Evolutionary conservation across 2,113 vertebrate species (phyloP), one percentile per base, ranked within the genome.

Genomic region (Bothrops jararaca): DNA sequence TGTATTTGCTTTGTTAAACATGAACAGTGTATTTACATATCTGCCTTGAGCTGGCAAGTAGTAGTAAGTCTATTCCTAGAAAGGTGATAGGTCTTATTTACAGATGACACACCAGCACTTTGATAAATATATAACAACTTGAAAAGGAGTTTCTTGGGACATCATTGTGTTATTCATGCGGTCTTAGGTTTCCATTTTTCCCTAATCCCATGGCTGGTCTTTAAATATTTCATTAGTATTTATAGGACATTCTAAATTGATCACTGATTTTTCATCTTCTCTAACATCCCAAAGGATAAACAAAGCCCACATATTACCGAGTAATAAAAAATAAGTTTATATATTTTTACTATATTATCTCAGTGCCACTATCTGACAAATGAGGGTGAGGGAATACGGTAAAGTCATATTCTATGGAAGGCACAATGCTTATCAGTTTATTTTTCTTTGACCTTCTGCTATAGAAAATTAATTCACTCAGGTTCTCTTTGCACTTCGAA

Each of bases 401-500:
- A 93, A 97, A 97, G 96, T 94, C 92, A 95, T 98, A 96, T 97
- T 97, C 97, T 97, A 95, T 95, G 97, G 96, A 95, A 95, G 96
- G 94, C 97, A 96, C 95, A 96, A 96, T 0, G 93, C 97, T 98
- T 98, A 98, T 98, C 97, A 97, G 97, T 97, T 90, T 97, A 97
- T 97, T 97, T 97, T 97, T 95, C 94, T 96, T 96, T 98, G 97
- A 98, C 97, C 98, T 98, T 97, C 96, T 97, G 97, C 96, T 96
- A 97, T 96, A 96, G 97, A 97, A 97, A 98, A 97, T 98, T 98
- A 98, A 98, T 98, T 98, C 97, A 97, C 97, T 96, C 93, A 96
- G 97, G 96, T 96, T 94, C 92, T 93, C 97, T 96, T 12, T 94
- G 95, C 93, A 93, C 95, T 95, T 85, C 96, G 95, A 97, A 96